phyloP scores from a whole-genome alignment of 2,888 invertebrate species.

The Acanthosepion lycidas region DNA sequence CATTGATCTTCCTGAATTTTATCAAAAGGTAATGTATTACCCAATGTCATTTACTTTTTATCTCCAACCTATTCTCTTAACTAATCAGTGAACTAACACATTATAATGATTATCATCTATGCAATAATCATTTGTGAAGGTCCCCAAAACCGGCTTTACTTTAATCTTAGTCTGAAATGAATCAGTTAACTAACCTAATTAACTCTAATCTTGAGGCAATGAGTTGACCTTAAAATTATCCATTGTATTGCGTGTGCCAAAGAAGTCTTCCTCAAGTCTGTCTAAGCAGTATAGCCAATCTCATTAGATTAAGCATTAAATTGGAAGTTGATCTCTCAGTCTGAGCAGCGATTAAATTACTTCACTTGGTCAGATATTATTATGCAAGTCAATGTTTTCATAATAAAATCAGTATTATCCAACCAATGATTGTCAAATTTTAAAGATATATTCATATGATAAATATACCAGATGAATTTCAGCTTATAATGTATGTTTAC shows the following conservation, averaged over 20 bases:
- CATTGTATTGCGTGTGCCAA: background rate
- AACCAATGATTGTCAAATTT: no score
- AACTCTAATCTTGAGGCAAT: background rate
- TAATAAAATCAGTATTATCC: no score
- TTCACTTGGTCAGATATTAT: background rate
- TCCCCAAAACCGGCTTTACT: background rate
- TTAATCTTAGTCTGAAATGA: background rate
- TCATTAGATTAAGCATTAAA: no score
- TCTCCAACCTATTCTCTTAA: no score
- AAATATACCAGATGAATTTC: no score
- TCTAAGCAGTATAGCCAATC: background rate
- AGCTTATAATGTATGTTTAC: no score
- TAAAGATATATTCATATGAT: no score
- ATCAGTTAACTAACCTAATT: constrained; percentile 11
- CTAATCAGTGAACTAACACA: background rate
- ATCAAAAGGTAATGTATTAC: background rate
- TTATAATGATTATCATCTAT: background rate
- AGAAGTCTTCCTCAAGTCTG: background rate
- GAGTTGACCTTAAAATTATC: background rate
- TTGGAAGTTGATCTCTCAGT: background rate
- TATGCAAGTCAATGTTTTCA: no score
- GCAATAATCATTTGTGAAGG: background rate
- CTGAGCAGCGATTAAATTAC: background rate
- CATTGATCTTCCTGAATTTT: background rate
- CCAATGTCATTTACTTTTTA: background rate